Base-by-base conservation (phyloP, 2,888 invertebrate species). In the Campaea margaritaria region DNA sequence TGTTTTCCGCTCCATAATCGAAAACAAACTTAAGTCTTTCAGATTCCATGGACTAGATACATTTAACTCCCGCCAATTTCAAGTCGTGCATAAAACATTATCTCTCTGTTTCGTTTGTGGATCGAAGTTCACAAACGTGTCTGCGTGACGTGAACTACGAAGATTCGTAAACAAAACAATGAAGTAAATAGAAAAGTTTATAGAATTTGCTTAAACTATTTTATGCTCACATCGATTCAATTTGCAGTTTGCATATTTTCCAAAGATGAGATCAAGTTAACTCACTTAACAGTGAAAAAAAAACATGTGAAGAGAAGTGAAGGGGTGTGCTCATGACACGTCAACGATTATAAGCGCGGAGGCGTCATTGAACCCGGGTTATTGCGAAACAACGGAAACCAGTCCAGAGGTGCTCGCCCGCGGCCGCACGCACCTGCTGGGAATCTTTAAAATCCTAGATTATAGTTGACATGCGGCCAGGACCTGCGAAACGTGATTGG, bases 341-440 rank as follows among this genome's bases (percentile, higher is more conserved):
- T 81, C 79, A 79, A 79, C 88, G 87, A 91, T 89, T 87, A 89
- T 86, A 85, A 85, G 81, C 81, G 79, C 75, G 74, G 75, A 85
- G 86, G 87, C 89, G 91, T 90, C 91, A 90, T 85, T 92, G 91
- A 92, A 90, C 91, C 83, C 87, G 76, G 76, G 85, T 86, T 89
- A 90, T 92, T 91, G 91, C 91, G 89, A 92, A 91, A 91, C 91
- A 92, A 91, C 91, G 91, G 91, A 92, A 91, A 91, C 91, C 87
- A 89, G 91, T 89, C 86, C 89, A 87, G 80, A 73, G 74, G 62
- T 66, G 64, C 66, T 65, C 65, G 65, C 66, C 74, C 70, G 55
- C 62, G 56, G 70, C 60, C 75, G 58, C 66, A 63, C 72, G 83
- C 87, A 91, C 91, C 90, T 91, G 91, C 86, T 81, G 86, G 87